These are phyloP conservation scores for Mactromeris polynyma DNA, from an alignment of 2,888 invertebrate genomes.

Conservation along the genomic window DNA sequence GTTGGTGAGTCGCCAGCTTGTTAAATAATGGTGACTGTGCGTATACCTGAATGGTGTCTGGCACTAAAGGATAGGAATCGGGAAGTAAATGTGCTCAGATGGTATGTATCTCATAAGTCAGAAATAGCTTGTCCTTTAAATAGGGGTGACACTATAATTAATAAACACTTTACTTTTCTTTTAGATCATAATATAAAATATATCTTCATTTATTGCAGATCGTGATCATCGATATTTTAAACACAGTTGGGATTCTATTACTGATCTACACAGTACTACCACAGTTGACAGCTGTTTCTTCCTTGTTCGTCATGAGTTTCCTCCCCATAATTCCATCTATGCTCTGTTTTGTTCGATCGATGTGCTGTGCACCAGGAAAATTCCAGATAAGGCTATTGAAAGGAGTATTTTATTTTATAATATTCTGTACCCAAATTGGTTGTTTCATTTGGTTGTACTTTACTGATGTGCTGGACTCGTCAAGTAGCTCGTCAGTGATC, in stretches of 20 bases:
- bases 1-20: too few relatives aligned
- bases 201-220: slow-evolving; percentile 48
- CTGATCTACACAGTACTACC: slow-evolving; percentile 82
- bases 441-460: slow-evolving; percentile 36
- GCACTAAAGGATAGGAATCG: too few relatives aligned
- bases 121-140: too few relatives aligned
- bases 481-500: slow-evolving; percentile 61
- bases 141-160: too few relatives aligned
- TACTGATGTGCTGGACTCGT: neutral
- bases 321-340: slow-evolving; percentile 78
- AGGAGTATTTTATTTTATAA: slow-evolving; percentile 38
- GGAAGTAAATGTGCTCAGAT: too few relatives aligned
- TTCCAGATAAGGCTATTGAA: slow-evolving; percentile 19
- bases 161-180: neutral
- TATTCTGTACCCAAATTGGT: slow-evolving; percentile 63
- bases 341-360: slow-evolving; percentile 71
- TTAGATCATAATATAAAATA: neutral
- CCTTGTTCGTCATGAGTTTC: slow-evolving; percentile 74
- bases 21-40: too few relatives aligned
- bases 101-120: too few relatives aligned
- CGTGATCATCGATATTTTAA: slow-evolving; percentile 42
- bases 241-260: slow-evolving; percentile 61
- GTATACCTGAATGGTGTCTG: too few relatives aligned
- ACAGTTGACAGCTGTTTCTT: slow-evolving; percentile 66
- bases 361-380: slow-evolving; percentile 33